Conservation (phyloP, 2,888 invertebrate genomes). For the Trissoscelio sp. region DNA sequence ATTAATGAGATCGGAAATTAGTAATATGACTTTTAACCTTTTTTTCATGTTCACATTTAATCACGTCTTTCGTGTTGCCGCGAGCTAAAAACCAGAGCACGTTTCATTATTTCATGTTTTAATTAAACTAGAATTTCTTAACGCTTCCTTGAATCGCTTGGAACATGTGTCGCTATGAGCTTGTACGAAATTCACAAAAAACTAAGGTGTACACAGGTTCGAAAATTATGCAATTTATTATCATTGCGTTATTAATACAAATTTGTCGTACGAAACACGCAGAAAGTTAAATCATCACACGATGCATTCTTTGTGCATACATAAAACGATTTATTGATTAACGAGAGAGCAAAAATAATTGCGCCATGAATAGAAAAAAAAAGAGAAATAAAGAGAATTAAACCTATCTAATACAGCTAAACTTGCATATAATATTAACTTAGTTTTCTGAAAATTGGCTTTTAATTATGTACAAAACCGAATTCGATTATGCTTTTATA, state of each 20-base stretch:
- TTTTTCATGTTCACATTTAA: neutral
- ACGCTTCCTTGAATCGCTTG: conserved; percentile 48
- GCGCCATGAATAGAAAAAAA: conserved; percentile 7
- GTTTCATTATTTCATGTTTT: neutral
- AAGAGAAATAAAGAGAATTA: no score
- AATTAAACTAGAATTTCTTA: conserved; percentile 45
- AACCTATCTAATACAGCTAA: conserved; percentile 29
- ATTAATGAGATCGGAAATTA: neutral
- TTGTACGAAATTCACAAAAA: conserved; percentile 36
- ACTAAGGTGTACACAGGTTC: conserved; percentile 17
- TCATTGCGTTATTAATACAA: conserved; percentile 7
- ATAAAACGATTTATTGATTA: conserved; percentile 60
- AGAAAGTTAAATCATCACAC: conserved; percentile 36
- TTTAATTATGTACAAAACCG: conserved; percentile 34
- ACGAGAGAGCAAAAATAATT: conserved; percentile 39
- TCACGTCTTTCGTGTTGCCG: conserved; percentile 5
- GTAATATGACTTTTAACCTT: neutral
- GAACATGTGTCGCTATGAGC: conserved; percentile 51
- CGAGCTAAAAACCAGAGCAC: conserved; percentile 6
- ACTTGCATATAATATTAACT: neutral
- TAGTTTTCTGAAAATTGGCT: neutral
- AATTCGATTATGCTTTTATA: neutral
- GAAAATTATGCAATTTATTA: conserved; percentile 32
- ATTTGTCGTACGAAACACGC: conserved; percentile 41
- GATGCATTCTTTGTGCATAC: conserved; percentile 43